Evolutionary conservation across 2,888 invertebrate genomes (phyloP), one percentile per base, ranked within the genome.

Genomic region (Amiota mariae): DNA sequence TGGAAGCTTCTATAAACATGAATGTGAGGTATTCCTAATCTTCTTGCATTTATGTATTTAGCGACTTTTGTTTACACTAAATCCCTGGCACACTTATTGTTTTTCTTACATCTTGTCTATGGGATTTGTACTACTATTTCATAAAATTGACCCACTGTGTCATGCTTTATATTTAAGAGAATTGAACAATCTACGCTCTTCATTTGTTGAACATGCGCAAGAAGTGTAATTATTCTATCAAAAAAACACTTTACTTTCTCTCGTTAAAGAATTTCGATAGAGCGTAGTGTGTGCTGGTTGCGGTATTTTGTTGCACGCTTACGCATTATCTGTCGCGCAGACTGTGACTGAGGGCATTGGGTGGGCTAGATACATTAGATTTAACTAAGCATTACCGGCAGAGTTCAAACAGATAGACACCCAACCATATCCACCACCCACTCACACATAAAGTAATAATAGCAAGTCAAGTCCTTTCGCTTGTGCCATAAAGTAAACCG

Each of bases 281-380:
- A 15, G 48, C 56, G 8, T 66, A 24, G 24, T 54, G 54, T 36
- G 51, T 73, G 68, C 57, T 71, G 71, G 12, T 46, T 36, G 56
- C 74, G 70, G 73, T 71, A 74, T 63, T 74, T 71, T 63, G 63
- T 76, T 73, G 77, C 84, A 81, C 80, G 81, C 78, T 77, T 77
- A 63, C 64, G 71, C 73, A 72, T 75, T 79, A 76, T 77, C 80
- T 47, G n/a, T 64, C 64, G 2, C 1, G 0, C 57, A 2, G 12
- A 18, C 15, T 57, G 3, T 61, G 24, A 13, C 24, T 12, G 61
- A 13, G 20, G 13, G 18, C 24, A 11, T 12, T 15, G n/a, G n/a
- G 9, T 36, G 6, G 12, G 63, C 36, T 8, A n/a, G 12, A 36
- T 6, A 36, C 8, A 36, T 63, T 63, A 15, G 46, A 12, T 12